A percentile compares a stretch with the other conserved stretches of the same genome.
phyloP scores from a whole-genome alignment of 2,888 invertebrate genomes.

The Drosophila borealis region DNA sequence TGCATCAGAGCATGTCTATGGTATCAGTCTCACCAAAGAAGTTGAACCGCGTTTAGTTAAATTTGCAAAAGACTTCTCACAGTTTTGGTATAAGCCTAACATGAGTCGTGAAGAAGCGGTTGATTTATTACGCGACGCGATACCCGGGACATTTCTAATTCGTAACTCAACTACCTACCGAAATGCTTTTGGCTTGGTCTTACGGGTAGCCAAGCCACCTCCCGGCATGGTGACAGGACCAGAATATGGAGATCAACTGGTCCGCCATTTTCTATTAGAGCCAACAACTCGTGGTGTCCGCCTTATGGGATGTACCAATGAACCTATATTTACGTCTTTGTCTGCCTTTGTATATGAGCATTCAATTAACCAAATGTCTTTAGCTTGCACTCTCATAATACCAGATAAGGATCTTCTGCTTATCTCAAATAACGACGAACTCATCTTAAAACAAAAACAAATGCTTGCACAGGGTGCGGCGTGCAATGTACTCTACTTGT shows the following conservation, averaged over 20 bases:
- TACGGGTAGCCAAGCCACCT: conserved; percentile 95
- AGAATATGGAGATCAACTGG: conserved; percentile 90
- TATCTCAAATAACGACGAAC: conserved; percentile 50
- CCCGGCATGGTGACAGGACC: conserved; percentile 86
- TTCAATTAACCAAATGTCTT: conserved; percentile 96
- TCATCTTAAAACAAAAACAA: conserved; percentile 74
- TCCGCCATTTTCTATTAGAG: conserved; percentile 98
- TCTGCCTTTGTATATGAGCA: conserved; percentile 99
- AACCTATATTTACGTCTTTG: conserved; percentile 98
- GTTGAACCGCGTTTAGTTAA: conserved; percentile 93
- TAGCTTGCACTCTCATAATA: conserved; percentile 94
- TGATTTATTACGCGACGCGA: conserved; percentile 92
- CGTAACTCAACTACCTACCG: conserved; percentile 91
- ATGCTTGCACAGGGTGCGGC: conserved; percentile 90
- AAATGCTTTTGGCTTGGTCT: conserved; percentile 96
- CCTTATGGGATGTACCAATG: conserved; percentile 96
- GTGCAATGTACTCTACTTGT: conserved; percentile 96
- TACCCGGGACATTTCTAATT: conserved; percentile 97
- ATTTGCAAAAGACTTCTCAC: conserved; percentile 95
- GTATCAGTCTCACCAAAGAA: conserved; percentile 88
- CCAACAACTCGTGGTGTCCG: conserved; percentile 98
- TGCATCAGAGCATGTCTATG: neutral
- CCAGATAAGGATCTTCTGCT: conserved; percentile 86
- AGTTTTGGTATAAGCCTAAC: conserved; percentile 98
- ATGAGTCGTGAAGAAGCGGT: conserved; percentile 98